Evolutionary conservation across 2,797 vertebrate genomes (phyloP).

Genomic region (Cacajao melanocephalus): DNA sequence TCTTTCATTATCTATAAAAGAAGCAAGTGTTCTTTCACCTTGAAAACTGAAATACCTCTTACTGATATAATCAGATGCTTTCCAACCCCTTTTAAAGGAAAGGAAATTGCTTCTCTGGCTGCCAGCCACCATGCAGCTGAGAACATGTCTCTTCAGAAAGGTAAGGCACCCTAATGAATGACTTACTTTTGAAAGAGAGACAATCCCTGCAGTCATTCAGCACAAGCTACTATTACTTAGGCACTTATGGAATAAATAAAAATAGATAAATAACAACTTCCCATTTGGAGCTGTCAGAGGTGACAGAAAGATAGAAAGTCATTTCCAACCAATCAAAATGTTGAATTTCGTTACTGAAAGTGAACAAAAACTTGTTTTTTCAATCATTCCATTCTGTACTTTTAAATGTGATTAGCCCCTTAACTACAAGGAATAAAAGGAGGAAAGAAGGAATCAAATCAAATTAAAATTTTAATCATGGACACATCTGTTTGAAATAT

Average conservation of each 20-base stretch:
- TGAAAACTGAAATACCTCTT: slow-evolving; percentile 85
- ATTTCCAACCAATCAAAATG: slow-evolving; percentile 60
- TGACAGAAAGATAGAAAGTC: slow-evolving; percentile 24
- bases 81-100: slow-evolving; percentile 77
- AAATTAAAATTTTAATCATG: background rate
- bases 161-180: slow-evolving; percentile 81
- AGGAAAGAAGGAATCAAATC: background rate
- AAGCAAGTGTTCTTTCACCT: slow-evolving; percentile 85
- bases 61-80: slow-evolving; percentile 83
- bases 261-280: slow-evolving; percentile 58
- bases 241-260: slow-evolving; percentile 62
- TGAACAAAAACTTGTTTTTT: background rate
- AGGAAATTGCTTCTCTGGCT: slow-evolving; percentile 88
- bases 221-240: slow-evolving; percentile 68
- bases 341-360: slow-evolving; percentile 58
- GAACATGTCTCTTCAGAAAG: slow-evolving; percentile 81
- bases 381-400: background rate
- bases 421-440: background rate
- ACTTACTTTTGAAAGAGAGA: slow-evolving; percentile 81
- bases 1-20: slow-evolving; percentile 85
- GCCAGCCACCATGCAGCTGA: slow-evolving; percentile 83
- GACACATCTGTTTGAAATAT: slow-evolving; percentile 41
- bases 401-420: background rate
- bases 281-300: slow-evolving; percentile 12
- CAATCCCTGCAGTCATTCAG: slow-evolving; percentile 79